Base-by-base conservation (phyloP, 2,113 vertebrate genomes). In the Syrrhaptes paradoxus region DNA sequence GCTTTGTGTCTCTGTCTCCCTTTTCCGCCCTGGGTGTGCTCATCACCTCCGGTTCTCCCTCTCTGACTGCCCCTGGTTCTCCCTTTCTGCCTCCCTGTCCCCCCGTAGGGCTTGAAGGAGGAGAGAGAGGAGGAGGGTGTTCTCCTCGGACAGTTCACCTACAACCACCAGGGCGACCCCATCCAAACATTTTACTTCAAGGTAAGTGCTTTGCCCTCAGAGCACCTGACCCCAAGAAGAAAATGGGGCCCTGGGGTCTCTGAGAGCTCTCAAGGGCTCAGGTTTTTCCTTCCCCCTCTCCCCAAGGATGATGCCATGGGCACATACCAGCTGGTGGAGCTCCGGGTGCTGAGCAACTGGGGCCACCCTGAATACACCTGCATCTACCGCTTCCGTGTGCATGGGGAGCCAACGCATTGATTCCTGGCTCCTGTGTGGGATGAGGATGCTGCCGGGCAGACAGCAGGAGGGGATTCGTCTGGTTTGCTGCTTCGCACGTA, bases 341-440 rank as follows among this genome's bases (percentile, higher is more conserved):
- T 99, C 32, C 97, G 98, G 17, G 97, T 99, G 70, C 97, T 99
- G 91, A 98, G 98, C 67, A 99, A 99, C 82, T 99, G 99, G 99
- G 99, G 99, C 70, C 99, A 99, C 75, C 97, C 98, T 0, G 98
- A 99, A 29, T 99, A 99, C 72, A 99, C 99, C 19, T 99, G 99
- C 89, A 97, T 99, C 92, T 99, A 99, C 96, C 99, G 99, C 81
- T 99, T 99, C 98, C 97, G 99, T 1, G 99, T 99, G 54, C 99
- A 99, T 0, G 99, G 99, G 57, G 97, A 98, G 71, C 96, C 75
- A 0, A 85, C 68, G 13, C 91, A 95, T 86, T 98, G 98, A 96
- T 13, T 68, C 66, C 85, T 1, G 5, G 71, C 66, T 45, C 26
- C 49, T 3, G 1, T 1, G 1, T 0, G 4, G 83, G 74, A 72